Evolutionary conservation across 1,140 invertebrate species (phyloP).

Genomic region (Penaeus indicus): DNA sequence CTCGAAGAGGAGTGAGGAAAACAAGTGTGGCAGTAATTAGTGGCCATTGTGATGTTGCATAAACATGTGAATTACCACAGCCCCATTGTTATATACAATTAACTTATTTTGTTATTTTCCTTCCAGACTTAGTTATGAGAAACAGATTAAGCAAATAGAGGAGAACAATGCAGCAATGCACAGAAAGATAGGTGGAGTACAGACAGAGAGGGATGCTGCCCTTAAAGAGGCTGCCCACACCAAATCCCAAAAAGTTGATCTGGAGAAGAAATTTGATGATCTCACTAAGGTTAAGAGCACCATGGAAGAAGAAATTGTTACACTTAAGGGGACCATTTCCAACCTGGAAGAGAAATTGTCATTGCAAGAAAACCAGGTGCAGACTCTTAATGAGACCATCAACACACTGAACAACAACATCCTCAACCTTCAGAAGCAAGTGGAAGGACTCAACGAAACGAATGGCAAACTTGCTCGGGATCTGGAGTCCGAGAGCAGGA

Average conservation of each 20-base stretch:
- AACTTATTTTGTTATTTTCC: background rate
- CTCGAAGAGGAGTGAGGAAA: background rate
- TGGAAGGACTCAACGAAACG: constrained; percentile 52
- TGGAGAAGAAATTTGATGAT: constrained; percentile 39
- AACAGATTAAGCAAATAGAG: constrained; percentile 60
- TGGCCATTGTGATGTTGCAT: too few species aligned
- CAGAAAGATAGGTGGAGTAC: constrained; percentile 43
- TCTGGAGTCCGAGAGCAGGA: constrained; percentile 50
- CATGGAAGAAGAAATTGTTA: constrained; percentile 27
- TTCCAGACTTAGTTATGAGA: constrained; percentile 46
- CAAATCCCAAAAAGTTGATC: constrained; percentile 26
- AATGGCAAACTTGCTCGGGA: constrained; percentile 39
- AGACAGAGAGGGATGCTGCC: constrained; percentile 37
- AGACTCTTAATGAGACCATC: constrained; percentile 36
- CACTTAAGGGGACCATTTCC: constrained; percentile 18
- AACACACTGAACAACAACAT: constrained; percentile 52
- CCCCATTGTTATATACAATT: background rate
- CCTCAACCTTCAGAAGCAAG: constrained; percentile 54
- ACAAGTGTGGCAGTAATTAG: background rate
- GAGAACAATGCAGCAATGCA: constrained; percentile 59
- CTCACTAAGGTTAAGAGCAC: constrained; percentile 26
- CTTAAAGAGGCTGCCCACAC: background rate
- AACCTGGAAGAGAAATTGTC: constrained; percentile 39
- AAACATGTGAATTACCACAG: background rate
- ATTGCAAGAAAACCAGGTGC: constrained; percentile 21